phyloP scores from a whole-genome alignment of 2,888 invertebrate species.

The Dioctria rufipes region DNA sequence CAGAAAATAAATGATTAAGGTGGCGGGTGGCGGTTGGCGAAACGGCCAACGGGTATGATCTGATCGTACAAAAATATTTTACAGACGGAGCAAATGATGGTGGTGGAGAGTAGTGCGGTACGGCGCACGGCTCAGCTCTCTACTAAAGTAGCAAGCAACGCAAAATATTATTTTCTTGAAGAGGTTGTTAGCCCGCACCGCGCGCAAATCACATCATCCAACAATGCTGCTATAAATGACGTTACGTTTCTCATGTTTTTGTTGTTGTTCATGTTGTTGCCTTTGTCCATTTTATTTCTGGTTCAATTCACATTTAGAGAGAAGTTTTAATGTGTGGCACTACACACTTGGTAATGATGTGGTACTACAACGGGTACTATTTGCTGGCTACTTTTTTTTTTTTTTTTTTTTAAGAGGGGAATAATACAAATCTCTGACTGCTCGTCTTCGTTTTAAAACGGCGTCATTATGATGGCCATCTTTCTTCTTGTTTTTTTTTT shows the following conservation, averaged over 20 bases:
- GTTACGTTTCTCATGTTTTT: constrained; percentile 6
- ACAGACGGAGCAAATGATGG: constrained; percentile 20
- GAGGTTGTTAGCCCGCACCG: constrained; percentile 53
- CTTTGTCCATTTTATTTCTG: constrained; percentile 52
- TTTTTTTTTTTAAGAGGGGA: not conserved
- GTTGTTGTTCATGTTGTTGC: not conserved
- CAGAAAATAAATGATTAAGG: too few species aligned
- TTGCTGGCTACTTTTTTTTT: too few species aligned
- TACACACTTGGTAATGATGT: not conserved
- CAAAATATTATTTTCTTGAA: constrained; percentile 43
- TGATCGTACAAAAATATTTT: too few species aligned
- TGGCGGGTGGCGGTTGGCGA: too few species aligned
- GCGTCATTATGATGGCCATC: not conserved
- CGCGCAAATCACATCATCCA: constrained; percentile 49
- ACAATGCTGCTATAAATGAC: constrained; percentile 31
- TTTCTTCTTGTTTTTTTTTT: not conserved
- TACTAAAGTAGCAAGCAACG: constrained; percentile 12
- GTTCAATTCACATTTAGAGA: constrained; percentile 50
- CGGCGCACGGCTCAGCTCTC: constrained; percentile 20
- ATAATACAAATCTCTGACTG: not conserved
- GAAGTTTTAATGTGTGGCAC: constrained; percentile 2
- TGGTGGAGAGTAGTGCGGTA: constrained; percentile 1
- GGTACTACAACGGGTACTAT: too few species aligned
- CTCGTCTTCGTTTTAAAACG: constrained; percentile 2
- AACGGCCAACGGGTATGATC: too few species aligned